A percentile compares a stretch with the other conserved stretches of the same genome.
Conservation (phyloP, 2,797 vertebrate genomes). For the Notolabrus celidotus region DNA sequence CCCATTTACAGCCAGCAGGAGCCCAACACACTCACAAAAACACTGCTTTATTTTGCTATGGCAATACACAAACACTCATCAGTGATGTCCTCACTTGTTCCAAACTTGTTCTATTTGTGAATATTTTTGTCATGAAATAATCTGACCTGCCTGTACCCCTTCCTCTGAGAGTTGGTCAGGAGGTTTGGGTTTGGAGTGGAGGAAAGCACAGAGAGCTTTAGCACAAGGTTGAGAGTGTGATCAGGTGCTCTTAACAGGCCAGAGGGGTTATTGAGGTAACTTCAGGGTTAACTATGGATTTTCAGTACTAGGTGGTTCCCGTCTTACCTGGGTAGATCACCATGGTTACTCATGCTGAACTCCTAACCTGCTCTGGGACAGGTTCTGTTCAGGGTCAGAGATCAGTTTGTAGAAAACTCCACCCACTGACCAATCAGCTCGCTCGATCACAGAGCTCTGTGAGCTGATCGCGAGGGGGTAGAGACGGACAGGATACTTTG, state of each 20-base stretch:
- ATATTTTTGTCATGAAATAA: constrained; percentile 36
- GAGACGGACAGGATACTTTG: no score
- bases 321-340: no score
- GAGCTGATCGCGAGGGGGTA: no score
- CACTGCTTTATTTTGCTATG: constrained; percentile 34
- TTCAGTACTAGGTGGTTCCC: no score
- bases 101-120: constrained; percentile 46
- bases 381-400: no score
- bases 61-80: constrained; percentile 49
- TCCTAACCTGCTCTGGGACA: no score
- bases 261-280: no score
- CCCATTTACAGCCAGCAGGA: constrained; percentile 87
- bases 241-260: constrained; percentile 65
- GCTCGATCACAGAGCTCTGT: no score
- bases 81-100: constrained; percentile 48
- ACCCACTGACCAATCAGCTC: no score
- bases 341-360: no score
- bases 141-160: constrained; percentile 21
- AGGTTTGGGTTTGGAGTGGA: constrained; percentile 78
- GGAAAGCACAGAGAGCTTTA: constrained; percentile 67
- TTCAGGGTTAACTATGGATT: no score
- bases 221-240: constrained; percentile 84
- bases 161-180: constrained; percentile 15
- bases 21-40: constrained; percentile 81
- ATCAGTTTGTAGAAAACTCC: no score